Evolutionary conservation across 2,797 vertebrate genomes (phyloP).

Genomic region (Pipistrellus nathusii): DNA sequence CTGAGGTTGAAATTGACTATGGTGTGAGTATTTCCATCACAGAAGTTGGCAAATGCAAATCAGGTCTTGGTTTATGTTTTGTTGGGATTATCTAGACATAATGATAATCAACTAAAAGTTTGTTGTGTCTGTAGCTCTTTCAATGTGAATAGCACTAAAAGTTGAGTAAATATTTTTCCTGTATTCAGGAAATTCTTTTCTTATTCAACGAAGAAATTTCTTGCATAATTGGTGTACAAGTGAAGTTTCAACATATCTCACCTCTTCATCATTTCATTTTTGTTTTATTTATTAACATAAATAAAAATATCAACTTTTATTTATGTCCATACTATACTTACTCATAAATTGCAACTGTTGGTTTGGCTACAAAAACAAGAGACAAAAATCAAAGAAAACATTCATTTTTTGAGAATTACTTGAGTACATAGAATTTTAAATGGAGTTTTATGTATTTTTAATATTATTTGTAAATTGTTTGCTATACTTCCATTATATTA

Average conservation of each 20-base stretch:
- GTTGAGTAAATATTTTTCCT: constrained; percentile 26
- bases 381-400: constrained; percentile 22
- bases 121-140: not conserved
- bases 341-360: not conserved
- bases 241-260: not conserved
- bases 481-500: not conserved
- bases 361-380: not conserved
- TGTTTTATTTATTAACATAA: not conserved
- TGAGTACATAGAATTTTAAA: not conserved
- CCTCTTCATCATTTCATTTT: not conserved
- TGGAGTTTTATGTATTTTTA: not conserved
- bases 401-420: not conserved
- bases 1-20: not conserved
- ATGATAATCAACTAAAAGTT: not conserved
- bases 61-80: not conserved
- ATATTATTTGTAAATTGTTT: not conserved
- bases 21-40: not conserved
- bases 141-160: not conserved
- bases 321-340: not conserved
- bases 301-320: not conserved
- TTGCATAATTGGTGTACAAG: not conserved
- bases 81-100: not conserved
- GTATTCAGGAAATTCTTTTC: not conserved
- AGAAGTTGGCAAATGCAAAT: not conserved
- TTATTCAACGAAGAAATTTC: not conserved